phyloP scores from a whole-genome alignment of 2,113 vertebrate species.

The Rhea americana region DNA sequence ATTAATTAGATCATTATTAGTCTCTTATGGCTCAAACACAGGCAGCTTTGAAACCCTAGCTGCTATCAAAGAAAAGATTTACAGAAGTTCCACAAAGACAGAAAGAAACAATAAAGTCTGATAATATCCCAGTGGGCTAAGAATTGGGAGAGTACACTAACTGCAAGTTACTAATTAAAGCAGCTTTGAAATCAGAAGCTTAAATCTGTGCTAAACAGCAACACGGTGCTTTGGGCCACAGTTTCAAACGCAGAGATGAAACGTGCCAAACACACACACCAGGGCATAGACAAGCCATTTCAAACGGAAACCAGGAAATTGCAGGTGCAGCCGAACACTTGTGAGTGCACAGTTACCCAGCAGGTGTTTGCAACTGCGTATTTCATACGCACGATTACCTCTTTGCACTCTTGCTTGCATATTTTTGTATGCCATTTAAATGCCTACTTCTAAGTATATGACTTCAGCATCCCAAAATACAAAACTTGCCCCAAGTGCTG shows the following conservation, averaged over 20 bases:
- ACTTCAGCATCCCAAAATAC: not conserved
- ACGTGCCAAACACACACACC: not conserved
- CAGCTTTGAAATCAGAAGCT: slow-evolving; percentile 43
- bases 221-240: not conserved
- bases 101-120: slow-evolving; percentile 59
- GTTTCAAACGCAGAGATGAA: not conserved
- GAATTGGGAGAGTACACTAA: slow-evolving; percentile 26
- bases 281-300: not conserved
- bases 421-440: not conserved
- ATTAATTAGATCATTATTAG: slow-evolving; percentile 69
- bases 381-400: not conserved
- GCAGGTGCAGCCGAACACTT: slow-evolving; percentile 31
- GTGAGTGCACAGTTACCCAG: not conserved
- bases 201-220: slow-evolving; percentile 44
- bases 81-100: slow-evolving; percentile 56
- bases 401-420: not conserved
- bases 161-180: slow-evolving; percentile 65
- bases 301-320: not conserved
- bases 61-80: slow-evolving; percentile 66
- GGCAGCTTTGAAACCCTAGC: slow-evolving; percentile 57
- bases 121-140: slow-evolving; percentile 31
- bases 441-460: not conserved
- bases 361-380: not conserved
- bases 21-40: slow-evolving; percentile 47
- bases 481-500: not conserved